A percentile compares a stretch with the other conserved stretches of the same genome.
These are phyloP conservation scores for Vombatus ursinus DNA, from an alignment of 2,113 vertebrate species.

Conservation along the genomic window DNA sequence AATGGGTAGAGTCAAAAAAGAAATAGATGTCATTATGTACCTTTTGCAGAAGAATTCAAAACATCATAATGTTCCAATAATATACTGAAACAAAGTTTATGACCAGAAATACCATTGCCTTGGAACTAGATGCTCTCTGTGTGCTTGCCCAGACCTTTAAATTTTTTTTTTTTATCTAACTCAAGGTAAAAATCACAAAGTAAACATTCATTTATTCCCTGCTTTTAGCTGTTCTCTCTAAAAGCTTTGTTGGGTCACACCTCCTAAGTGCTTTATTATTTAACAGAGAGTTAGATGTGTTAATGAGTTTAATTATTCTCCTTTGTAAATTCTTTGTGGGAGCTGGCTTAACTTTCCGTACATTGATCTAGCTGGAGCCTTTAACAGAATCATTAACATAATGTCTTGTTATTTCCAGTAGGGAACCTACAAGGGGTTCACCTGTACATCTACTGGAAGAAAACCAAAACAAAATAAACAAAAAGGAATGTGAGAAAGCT, in stretches of 20 bases:
- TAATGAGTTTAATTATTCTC: slow-evolving; percentile 1
- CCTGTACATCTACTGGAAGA: not conserved
- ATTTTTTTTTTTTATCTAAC: not conserved
- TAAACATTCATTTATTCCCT: not conserved
- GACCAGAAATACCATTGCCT: not conserved
- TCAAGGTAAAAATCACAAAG: not conserved
- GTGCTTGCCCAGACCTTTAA: not conserved
- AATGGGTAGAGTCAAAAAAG: not conserved
- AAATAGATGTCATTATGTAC: not conserved
- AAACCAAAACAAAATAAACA: no score
- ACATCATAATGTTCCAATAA: not conserved
- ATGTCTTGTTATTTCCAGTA: not conserved
- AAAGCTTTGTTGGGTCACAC: not conserved
- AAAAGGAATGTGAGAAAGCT: not conserved
- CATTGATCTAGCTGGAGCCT: not conserved
- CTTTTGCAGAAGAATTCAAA: not conserved
- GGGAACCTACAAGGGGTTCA: not conserved
- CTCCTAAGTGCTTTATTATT: not conserved
- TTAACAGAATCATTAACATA: not conserved
- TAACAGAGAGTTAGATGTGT: not conserved
- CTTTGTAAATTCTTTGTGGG: not conserved
- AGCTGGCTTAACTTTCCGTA: not conserved
- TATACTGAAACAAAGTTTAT: not conserved
- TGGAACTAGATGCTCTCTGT: not conserved
- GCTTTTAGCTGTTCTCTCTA: not conserved